Base-by-base conservation (phyloP, 2,113 vertebrate genomes). In the Atlantisia rogersi region DNA sequence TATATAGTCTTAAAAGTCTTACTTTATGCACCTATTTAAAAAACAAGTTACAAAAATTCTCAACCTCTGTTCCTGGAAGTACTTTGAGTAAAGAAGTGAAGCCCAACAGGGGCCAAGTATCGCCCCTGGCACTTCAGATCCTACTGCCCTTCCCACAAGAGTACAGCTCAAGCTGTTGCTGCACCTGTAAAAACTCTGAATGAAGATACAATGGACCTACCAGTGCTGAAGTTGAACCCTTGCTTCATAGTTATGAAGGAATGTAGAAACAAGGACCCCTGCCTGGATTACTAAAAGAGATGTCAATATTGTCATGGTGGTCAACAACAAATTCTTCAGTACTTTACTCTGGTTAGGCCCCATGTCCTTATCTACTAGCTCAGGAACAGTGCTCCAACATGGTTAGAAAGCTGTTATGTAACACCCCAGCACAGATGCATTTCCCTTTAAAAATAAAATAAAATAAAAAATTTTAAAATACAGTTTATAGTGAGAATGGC, bases 241-340 rank as follows among this genome's bases (percentile, higher is more conserved):
- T 48, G 10, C 6, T 78, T 73, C 25, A 7, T 7, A 7, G 2
- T 7, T 58, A 42, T 28, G 9, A 76, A 64, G 2, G 31, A 58
- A 58, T 0, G 0, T 32, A 6, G 5, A 78, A 79, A 85, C 2
- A 67, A 69, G 76, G 3, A 5, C 3, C 1, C 6, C 8, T 32
- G 3, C 1, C 8, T 56, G 5, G 18, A 3, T 13, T 77, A 67
- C 22, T 42, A 15, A 32, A 59, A 86, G 69, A 44, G 1, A 10
- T 15, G 10, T 32, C 13, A 62, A 4, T 59, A 50, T 35, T 32
- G 4, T 22, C 11, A 15, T 76, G 16, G 16, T 35, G 10, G 15
- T 70, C 55, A 53, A 32, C n/a, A 70, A 13, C 6, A 55, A 87
- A 37, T 31, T 26, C 25, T 55, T 65, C n/a, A 35, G 31, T 22